Conservation (phyloP, 1,140 invertebrate species). For the Dolichoris vasculosae region DNA sequence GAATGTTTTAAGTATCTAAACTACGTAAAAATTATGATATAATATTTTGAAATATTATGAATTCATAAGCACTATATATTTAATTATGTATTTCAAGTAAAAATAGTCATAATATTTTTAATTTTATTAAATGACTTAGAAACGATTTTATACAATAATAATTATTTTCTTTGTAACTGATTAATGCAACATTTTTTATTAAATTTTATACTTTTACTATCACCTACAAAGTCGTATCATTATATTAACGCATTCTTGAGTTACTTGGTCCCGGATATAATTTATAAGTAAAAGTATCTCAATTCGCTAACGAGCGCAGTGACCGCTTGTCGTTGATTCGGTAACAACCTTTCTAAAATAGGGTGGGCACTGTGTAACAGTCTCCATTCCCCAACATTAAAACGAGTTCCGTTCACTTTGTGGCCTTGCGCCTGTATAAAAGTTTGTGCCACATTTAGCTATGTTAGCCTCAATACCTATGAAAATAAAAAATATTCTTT, state of each 20-base stretch:
- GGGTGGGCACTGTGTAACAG: conserved; percentile 28
- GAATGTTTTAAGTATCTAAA: too few relatives aligned
- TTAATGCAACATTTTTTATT: background rate
- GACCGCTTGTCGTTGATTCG: conserved; percentile 31
- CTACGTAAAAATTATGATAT: too few relatives aligned
- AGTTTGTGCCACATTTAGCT: background rate
- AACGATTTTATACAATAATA: background rate
- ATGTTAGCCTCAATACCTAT: background rate
- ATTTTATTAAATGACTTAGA: too few relatives aligned
- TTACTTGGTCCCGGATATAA: conserved; percentile 7
- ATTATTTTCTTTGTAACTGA: background rate
- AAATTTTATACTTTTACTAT: background rate
- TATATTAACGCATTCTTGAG: background rate
- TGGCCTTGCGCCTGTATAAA: conserved; percentile 21
- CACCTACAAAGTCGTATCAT: background rate
- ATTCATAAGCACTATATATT: too few relatives aligned
- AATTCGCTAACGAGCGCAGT: conserved; percentile 22
- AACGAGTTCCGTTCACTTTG: conserved; percentile 35
- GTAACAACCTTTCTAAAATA: conserved; percentile 43
- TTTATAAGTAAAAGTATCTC: conserved; percentile 40
- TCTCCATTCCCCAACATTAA: conserved; percentile 29
- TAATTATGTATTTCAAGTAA: too few relatives aligned
- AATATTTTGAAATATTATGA: too few relatives aligned
- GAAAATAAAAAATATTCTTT: background rate
- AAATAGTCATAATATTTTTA: too few relatives aligned